These are phyloP conservation scores for Heliconius congener DNA, from an alignment of 1,140 invertebrate species.

Conservation along the genomic window DNA sequence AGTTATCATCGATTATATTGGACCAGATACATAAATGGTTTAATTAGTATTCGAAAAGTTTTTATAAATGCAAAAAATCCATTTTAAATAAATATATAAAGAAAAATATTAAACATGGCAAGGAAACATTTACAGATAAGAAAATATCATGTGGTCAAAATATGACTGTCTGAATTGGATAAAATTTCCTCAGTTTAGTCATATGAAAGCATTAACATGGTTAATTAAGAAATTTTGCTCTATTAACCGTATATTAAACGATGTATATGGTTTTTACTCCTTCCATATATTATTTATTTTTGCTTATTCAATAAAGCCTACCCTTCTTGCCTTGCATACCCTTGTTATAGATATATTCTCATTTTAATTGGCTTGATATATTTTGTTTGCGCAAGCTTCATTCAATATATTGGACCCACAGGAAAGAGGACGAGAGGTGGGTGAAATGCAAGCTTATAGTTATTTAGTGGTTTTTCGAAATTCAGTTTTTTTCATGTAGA, in stretches of 20 bases:
- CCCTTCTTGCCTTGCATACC: constrained; percentile 2
- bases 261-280: background rate
- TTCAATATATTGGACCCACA: constrained; percentile 78
- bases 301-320: background rate
- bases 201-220: background rate
- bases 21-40: background rate
- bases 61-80: background rate
- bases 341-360: constrained; percentile 49
- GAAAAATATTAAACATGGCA: background rate
- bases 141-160: background rate
- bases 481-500: too few relatives aligned
- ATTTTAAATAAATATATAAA: background rate
- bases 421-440: constrained; percentile 69
- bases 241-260: background rate
- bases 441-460: constrained; percentile 53
- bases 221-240: background rate
- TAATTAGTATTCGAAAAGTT: background rate
- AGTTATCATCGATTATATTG: background rate
- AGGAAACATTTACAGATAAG: background rate
- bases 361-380: constrained; percentile 79
- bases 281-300: background rate
- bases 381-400: constrained; percentile 82
- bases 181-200: background rate
- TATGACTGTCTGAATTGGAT: background rate
- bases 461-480: background rate